Conservation (phyloP, 64 coral and sea anemone genomes). For the Anthopleura sola region DNA sequence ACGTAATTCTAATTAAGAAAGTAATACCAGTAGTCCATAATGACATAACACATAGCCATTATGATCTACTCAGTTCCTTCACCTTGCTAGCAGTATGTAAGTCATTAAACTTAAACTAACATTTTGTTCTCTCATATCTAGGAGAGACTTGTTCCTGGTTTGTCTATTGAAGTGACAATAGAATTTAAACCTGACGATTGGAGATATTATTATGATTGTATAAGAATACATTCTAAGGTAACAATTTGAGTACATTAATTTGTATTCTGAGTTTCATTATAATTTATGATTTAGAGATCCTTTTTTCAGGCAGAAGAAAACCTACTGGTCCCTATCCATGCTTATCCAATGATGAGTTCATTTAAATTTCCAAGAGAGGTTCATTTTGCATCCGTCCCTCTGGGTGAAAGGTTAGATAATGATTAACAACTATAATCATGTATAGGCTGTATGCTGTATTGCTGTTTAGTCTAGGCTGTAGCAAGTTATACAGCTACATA, state of each 20-base stretch:
- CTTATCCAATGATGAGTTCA: slow-evolving; percentile 88
- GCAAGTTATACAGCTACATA: no score
- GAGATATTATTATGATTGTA: slow-evolving; percentile 97
- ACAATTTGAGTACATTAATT: background rate
- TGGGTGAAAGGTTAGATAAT: slow-evolving; percentile 75
- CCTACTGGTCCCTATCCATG: slow-evolving; percentile 84
- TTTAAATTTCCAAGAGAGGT: slow-evolving; percentile 80
- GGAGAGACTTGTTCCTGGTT: slow-evolving; percentile 95
- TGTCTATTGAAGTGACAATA: slow-evolving; percentile 83
- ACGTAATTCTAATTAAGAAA: no score
- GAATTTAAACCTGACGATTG: slow-evolving; percentile 96
- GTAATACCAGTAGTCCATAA: no score
- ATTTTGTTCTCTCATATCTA: background rate
- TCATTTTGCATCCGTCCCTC: slow-evolving; percentile 75
- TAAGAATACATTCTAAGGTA: slow-evolving; percentile 95
- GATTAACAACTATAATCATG: background rate
- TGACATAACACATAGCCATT: no score
- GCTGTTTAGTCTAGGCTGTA: background rate
- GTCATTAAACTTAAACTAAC: no score
- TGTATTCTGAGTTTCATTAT: background rate
- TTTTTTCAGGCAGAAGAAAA: slow-evolving; percentile 79
- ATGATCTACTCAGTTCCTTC: no score
- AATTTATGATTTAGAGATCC: background rate
- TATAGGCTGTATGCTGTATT: background rate
- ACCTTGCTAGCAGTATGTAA: no score